Conservation (phyloP, 2,113 vertebrate species). For the Sinocyclocheilus grahami region DNA sequence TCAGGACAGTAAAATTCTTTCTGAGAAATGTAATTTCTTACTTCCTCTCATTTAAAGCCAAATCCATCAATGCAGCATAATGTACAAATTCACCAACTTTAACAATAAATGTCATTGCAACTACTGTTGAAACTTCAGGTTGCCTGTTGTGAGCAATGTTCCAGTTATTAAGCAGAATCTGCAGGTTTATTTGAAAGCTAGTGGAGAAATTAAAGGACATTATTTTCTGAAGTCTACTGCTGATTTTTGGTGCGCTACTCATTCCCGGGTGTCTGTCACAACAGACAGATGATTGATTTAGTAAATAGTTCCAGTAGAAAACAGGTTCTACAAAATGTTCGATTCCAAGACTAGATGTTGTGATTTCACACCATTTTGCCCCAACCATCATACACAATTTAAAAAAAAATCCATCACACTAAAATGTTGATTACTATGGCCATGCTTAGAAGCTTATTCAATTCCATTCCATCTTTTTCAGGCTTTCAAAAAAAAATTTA, state of each 20-base stretch:
- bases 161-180: neutral
- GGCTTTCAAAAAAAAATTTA: too few relatives aligned
- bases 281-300: neutral
- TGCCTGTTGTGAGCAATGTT: neutral
- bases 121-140: neutral
- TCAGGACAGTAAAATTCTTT: neutral
- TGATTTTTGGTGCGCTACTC: neutral
- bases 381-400: too few relatives aligned
- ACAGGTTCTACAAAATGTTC: neutral
- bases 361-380: neutral
- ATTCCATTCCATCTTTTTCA: too few relatives aligned
- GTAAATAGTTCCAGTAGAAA: neutral
- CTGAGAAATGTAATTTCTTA: neutral
- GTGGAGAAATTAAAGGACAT: neutral
- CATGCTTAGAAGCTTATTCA: neutral
- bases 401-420: neutral
- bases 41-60: neutral
- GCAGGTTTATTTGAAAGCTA: neutral
- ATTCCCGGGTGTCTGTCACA: neutral
- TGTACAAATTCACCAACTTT: neutral
- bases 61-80: neutral
- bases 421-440: neutral
- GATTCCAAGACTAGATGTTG: neutral
- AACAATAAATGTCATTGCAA: neutral
- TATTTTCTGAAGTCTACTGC: neutral